Conservation (phyloP, 1,140 invertebrate species). For the Cotesia vestalis region DNA sequence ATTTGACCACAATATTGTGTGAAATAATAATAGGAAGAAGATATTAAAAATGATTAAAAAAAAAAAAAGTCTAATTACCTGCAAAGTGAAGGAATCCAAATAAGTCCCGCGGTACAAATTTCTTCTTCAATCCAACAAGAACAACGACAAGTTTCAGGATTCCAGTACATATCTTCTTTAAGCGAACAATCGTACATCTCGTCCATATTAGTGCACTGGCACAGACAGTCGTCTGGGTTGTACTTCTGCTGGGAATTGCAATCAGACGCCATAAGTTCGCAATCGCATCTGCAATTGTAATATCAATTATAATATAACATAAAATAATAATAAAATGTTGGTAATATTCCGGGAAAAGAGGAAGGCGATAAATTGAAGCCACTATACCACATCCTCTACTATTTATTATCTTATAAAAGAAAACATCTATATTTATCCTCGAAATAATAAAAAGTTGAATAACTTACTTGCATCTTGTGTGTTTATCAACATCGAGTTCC, state of each 20-base stretch:
- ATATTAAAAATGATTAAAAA: too few species aligned
- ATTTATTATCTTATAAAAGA: too few species aligned
- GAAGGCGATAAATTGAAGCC: too few species aligned
- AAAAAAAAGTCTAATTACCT: constrained; percentile 22
- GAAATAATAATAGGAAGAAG: too few species aligned
- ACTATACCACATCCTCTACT: not conserved
- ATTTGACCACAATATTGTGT: too few species aligned
- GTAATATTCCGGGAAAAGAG: not conserved
- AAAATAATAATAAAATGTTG: not conserved
- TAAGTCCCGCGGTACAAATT: constrained; percentile 30
- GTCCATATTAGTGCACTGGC: constrained; percentile 34
- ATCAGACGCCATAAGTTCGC: constrained; percentile 29
- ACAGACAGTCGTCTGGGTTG: constrained; percentile 30
- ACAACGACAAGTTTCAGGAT: constrained; percentile 37
- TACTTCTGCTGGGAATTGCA: constrained; percentile 39
- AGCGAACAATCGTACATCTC: constrained; percentile 6
- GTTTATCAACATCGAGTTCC: constrained; percentile 34
- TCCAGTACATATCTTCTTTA: constrained; percentile 37
- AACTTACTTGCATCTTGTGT: constrained; percentile 41
- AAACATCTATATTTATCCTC: too few species aligned
- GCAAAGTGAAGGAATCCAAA: constrained; percentile 39
- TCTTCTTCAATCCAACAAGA: constrained; percentile 33
- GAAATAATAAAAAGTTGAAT: not conserved
- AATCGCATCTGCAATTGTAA: constrained; percentile 35
- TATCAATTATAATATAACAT: too few species aligned